phyloP scores from a whole-genome alignment of 2,797 vertebrate genomes.

The Alexandromys oeconomus region DNA sequence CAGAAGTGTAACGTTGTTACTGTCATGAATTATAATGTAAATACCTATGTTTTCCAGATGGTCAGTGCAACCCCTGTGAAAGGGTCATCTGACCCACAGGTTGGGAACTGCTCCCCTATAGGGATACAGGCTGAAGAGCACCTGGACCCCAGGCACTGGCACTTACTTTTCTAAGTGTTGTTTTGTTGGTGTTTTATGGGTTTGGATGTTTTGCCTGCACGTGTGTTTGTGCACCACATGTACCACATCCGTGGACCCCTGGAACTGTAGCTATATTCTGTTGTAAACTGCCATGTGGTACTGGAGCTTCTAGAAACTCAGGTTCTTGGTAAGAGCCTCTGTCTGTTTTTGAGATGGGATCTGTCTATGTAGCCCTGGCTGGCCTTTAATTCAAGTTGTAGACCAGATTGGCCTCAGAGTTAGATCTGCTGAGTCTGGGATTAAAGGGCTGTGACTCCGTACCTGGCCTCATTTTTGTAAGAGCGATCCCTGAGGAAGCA shows the following conservation, averaged over 20 bases:
- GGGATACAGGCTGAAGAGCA: neutral
- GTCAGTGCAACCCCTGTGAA: neutral
- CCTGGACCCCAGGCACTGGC: neutral
- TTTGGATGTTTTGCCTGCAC: neutral
- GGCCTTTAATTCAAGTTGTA: neutral
- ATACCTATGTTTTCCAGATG: neutral
- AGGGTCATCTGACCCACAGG: neutral
- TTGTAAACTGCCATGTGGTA: neutral
- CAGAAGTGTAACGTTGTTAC: no score
- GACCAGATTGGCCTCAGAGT: neutral
- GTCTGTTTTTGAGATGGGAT: neutral
- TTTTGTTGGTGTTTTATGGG: neutral
- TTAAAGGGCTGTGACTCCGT: neutral
- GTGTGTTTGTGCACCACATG: neutral
- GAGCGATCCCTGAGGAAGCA: neutral
- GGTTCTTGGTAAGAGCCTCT: neutral
- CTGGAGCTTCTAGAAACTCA: neutral
- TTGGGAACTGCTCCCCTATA: neutral
- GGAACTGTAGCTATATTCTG: neutral
- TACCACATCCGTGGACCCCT: neutral
- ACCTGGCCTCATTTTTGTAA: neutral
- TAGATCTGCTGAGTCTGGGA: neutral
- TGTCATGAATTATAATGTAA: neutral
- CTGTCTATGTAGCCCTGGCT: neutral
- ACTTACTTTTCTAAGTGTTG: neutral